These are phyloP conservation scores for Oopsacas minuta DNA, from an alignment of 37 sponge, comb jelly and placozoan genomes.

Conservation along the genomic window DNA sequence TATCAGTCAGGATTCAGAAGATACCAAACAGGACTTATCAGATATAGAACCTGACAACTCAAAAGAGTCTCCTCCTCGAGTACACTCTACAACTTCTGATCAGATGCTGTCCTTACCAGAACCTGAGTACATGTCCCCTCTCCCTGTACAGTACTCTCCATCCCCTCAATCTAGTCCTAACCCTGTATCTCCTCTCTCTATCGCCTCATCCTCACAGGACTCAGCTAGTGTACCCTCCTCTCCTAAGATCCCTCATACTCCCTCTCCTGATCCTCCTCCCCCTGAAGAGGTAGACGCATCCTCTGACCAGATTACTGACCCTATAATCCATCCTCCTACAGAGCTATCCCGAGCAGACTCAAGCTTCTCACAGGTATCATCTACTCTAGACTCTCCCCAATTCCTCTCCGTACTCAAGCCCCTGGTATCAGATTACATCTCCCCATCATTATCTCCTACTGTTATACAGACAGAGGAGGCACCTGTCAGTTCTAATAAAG, in stretches of 20 bases:
- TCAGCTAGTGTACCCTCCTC: not conserved
- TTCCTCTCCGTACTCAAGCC: not conserved
- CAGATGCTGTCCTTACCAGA: not conserved
- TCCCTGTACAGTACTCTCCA: not conserved
- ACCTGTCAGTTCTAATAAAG: not conserved
- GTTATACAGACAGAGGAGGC: not conserved
- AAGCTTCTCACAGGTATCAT: not conserved
- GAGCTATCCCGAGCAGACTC: not conserved
- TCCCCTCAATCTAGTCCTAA: not conserved
- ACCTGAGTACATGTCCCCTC: not conserved
- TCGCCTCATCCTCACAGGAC: not conserved
- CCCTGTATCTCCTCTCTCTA: constrained; percentile 3
- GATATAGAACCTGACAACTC: not conserved
- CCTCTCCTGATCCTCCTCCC: not conserved
- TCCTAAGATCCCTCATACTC: not conserved
- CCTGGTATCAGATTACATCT: not conserved
- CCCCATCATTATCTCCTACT: not conserved
- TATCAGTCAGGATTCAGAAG: not conserved
- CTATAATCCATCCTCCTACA: not conserved
- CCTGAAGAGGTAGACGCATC: not conserved
- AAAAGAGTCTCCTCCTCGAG: not conserved
- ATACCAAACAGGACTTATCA: not conserved
- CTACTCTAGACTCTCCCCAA: constrained; percentile 5
- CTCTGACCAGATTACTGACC: not conserved
- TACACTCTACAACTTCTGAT: constrained; percentile 10